phyloP scores from a whole-genome alignment of 2,888 invertebrate species.

The Drosophila greeni region DNA sequence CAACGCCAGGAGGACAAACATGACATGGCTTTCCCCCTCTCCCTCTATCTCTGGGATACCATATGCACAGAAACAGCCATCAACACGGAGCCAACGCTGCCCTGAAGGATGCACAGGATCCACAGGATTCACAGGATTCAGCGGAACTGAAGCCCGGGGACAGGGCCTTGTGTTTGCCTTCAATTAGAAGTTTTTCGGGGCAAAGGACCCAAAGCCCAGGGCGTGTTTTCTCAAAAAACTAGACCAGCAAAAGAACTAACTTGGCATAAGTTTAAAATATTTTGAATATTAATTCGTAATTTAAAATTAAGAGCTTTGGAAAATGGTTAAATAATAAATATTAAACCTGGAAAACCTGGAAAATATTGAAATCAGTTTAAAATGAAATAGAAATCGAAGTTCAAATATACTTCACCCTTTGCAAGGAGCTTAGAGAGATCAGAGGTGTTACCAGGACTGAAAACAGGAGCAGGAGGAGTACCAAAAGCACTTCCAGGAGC shows the following conservation, averaged over 20 bases:
- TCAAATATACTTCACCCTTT: not conserved
- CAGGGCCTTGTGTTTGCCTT: slow-evolving; percentile 61
- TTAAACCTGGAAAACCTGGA: accelerated
- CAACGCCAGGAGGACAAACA: slow-evolving; percentile 37
- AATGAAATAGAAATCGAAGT: not conserved
- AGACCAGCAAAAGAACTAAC: slow-evolving; percentile 28
- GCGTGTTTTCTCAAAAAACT: slow-evolving; percentile 41
- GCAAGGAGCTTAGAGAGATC: not conserved
- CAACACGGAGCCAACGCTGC: slow-evolving; percentile 7
- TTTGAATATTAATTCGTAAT: not conserved
- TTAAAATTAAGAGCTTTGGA: not conserved
- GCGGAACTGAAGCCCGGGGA: slow-evolving; percentile 4
- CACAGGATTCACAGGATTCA: no score
- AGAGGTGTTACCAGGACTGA: not conserved
- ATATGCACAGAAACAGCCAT: slow-evolving; percentile 14
- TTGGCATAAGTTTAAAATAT: not conserved
- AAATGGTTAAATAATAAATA: not conserved
- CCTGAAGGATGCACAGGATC: slow-evolving; percentile 5
- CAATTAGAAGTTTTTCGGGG: slow-evolving; percentile 64
- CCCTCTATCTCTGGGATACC: slow-evolving; percentile 20
- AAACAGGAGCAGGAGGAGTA: not conserved
- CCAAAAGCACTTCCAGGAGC: not conserved
- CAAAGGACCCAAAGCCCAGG: slow-evolving; percentile 10
- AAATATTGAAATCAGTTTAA: not conserved
- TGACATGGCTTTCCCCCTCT: slow-evolving; percentile 56